phyloP scores from a whole-genome alignment of 2,797 vertebrate genomes.

The Sparus aurata region DNA sequence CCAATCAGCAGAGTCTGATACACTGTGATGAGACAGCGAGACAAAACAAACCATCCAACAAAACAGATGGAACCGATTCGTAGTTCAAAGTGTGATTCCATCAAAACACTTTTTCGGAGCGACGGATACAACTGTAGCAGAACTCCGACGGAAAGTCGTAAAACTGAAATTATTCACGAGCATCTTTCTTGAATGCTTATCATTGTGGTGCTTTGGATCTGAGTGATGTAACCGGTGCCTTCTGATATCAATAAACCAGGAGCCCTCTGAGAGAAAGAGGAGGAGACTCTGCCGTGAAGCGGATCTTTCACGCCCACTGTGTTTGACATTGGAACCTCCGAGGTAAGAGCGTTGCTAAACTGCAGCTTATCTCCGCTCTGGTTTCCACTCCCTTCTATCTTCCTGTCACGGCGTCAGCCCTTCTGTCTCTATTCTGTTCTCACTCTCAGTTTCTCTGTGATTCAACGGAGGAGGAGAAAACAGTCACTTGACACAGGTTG shows the following conservation, averaged over 20 bases:
- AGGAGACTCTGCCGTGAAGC: slow-evolving; percentile 40
- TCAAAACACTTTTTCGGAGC: neutral
- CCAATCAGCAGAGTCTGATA: slow-evolving; percentile 4
- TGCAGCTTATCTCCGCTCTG: slow-evolving; percentile 26
- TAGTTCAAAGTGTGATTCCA: slow-evolving; percentile 4
- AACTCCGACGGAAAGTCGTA: neutral
- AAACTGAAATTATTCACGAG: slow-evolving; percentile 3
- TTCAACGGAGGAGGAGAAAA: slow-evolving; percentile 22
- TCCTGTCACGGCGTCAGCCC: slow-evolving; percentile 16
- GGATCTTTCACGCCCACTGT: slow-evolving; percentile 40
- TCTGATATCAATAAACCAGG: slow-evolving; percentile 35
- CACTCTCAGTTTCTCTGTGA: slow-evolving; percentile 17
- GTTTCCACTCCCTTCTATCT: slow-evolving; percentile 9
- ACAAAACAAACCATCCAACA: neutral
- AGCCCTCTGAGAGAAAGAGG: slow-evolving; percentile 20
- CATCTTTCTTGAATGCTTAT: slow-evolving; percentile 1
- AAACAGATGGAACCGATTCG: slow-evolving; percentile 31
- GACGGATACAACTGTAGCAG: slow-evolving; percentile 6
- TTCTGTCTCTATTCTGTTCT: neutral
- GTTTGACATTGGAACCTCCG: slow-evolving; percentile 46
- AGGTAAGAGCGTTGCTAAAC: slow-evolving; percentile 46
- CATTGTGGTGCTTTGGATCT: slow-evolving; percentile 4
- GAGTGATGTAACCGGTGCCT: slow-evolving; percentile 37
- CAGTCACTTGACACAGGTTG: slow-evolving; percentile 76
- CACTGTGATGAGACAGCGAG: neutral